A percentile compares a stretch with the other conserved stretches of the same genome.
phyloP scores from a whole-genome alignment of 2,888 invertebrate species.

The Ornithoptera alexandrae region DNA sequence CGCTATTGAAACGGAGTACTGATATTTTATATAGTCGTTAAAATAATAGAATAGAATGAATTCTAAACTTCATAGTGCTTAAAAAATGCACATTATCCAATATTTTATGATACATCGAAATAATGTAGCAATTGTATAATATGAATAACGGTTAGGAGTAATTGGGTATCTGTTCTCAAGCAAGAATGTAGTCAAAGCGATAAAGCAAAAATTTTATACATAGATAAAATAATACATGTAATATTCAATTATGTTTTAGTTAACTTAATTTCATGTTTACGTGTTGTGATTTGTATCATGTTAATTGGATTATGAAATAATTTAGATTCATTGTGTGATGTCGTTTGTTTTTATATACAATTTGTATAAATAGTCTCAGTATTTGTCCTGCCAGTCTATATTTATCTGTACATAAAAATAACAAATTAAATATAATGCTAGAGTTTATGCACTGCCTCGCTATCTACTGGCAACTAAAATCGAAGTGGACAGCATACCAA shows the following conservation, averaged over 20 bases:
- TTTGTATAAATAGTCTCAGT: no score
- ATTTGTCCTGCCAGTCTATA: no score
- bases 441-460: no score
- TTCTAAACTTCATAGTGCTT: background rate
- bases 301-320: background rate
- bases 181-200: background rate
- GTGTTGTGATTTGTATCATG: background rate
- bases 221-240: background rate
- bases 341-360: background rate
- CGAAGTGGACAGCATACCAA: no score
- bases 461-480: no score
- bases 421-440: no score
- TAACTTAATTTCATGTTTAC: background rate
- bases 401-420: no score
- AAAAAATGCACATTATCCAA: background rate
- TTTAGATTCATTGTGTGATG: background rate
- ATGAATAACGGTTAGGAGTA: background rate
- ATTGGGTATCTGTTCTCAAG: background rate
- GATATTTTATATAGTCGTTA: background rate
- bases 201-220: background rate
- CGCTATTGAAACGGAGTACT: background rate
- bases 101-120: background rate
- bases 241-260: background rate
- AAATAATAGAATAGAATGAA: background rate
- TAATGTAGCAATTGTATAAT: background rate